Evolutionary conservation across 1,140 invertebrate species (phyloP), one percentile per base, ranked within the genome.

Genomic region (Aethina tumida): DNA sequence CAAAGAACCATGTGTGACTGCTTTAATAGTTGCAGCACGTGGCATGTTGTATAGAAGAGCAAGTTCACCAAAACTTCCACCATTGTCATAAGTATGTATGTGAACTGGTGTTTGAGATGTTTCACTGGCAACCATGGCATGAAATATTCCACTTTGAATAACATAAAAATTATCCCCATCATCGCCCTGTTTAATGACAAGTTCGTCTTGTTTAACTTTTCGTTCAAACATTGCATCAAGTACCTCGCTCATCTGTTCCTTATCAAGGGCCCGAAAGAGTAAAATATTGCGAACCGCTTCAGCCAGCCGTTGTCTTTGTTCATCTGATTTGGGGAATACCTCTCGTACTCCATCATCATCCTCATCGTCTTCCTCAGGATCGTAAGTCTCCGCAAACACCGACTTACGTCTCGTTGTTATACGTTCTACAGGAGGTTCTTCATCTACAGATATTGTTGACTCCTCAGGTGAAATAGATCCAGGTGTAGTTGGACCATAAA

Each of bases 151-250:
- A 57, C 91, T 96, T 69, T 95, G 87, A 60, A 97, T 95, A 49
- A 97, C 90, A 69, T 97, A 97, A 67, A 97, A 97, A 68, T 96
- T 94, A 66, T 97, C 93, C 32, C 93, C 93, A 65, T 97, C 93
- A 62, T 97, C 92, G 20, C 91, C 92, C 64, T 97, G 93, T 53
- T 84, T 79, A 58, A 97, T 97, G 45, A 97, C 87, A 58, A 78
- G 80, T 53, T 97, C 92, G 35, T 82, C 87, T 12, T 80, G 76
- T 59, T 77, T 68, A 17, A 92, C 83, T 51, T 75, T 79, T 52
- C 85, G 84, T 65, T 97, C 92, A 63, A 97, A 97, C 93, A 97
- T 97, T 14, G 94, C 94, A 68, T 97, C 91, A 53, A 97, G 65
- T 29, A 97, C 91, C 64, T 93, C 80, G 49, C 68, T 65, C 67